These are phyloP conservation scores for Isurus oxyrinchus DNA, from an alignment of 2,113 vertebrate species.

Conservation along the genomic window DNA sequence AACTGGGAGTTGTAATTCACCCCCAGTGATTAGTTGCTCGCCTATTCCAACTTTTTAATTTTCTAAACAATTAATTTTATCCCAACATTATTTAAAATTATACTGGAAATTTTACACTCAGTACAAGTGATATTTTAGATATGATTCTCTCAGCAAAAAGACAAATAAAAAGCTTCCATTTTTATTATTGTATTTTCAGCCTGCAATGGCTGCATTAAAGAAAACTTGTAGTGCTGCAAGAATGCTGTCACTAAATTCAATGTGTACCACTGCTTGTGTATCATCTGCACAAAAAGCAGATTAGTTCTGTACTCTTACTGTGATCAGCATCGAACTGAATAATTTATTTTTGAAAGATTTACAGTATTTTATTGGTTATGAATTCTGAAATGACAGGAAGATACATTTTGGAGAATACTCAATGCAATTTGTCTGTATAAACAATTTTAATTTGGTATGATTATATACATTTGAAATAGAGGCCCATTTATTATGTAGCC, in stretches of 20 bases:
- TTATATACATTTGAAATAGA: neutral
- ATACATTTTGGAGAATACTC: neutral
- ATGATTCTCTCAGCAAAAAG: neutral
- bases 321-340: neutral
- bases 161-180: neutral
- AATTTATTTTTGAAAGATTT: neutral
- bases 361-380: neutral
- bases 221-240: neutral
- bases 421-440: neutral
- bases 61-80: neutral
- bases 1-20: neutral
- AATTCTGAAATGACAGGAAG: neutral
- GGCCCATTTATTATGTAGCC: neutral
- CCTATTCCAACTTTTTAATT: neutral
- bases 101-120: neutral
- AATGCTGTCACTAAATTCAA: neutral
- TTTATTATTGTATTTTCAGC: neutral
- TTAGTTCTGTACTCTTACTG: neutral
- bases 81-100: neutral
- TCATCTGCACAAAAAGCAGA: neutral
- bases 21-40: neutral
- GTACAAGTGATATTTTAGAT: neutral
- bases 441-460: neutral
- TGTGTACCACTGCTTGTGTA: neutral
- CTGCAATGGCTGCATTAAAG: neutral